Evolutionary conservation across 2,888 invertebrate genomes (phyloP).

Genomic region (Chrysolina americana): DNA sequence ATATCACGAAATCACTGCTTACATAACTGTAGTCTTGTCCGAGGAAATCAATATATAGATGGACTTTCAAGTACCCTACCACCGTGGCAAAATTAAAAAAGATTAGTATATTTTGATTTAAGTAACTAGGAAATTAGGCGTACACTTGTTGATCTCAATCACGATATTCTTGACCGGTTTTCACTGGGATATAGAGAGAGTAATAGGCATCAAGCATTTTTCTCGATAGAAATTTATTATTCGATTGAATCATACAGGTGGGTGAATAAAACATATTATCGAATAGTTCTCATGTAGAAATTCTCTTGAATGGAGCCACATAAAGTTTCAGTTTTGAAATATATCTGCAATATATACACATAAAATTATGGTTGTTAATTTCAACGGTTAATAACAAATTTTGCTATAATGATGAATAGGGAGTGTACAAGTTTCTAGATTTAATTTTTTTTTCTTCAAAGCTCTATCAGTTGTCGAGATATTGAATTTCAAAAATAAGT

Average conservation of each 20-base stretch:
- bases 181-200: neutral
- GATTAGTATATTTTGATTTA: slow-evolving; percentile 36
- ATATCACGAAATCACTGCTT: slow-evolving; percentile 19
- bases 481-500: too few species aligned
- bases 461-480: too few species aligned
- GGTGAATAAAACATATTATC: too few species aligned
- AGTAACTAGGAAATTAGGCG: slow-evolving; percentile 37
- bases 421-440: too few species aligned
- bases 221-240: neutral
- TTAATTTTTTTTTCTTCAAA: too few species aligned
- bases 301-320: too few species aligned
- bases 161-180: slow-evolving; percentile 15
- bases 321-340: too few species aligned
- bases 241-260: neutral
- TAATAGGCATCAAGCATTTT: neutral
- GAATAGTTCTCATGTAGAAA: too few species aligned
- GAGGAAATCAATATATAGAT: slow-evolving; percentile 33
- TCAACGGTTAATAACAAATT: too few species aligned
- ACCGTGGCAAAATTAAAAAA: slow-evolving; percentile 21
- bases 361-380: too few species aligned
- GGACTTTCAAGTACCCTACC: slow-evolving; percentile 40
- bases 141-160: slow-evolving; percentile 29
- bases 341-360: too few species aligned
- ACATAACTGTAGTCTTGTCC: slow-evolving; percentile 8
- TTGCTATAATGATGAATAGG: too few species aligned